Evolutionary conservation across 2,797 vertebrate genomes (phyloP).

Genomic region (Pseudotriccus pelzelni): DNA sequence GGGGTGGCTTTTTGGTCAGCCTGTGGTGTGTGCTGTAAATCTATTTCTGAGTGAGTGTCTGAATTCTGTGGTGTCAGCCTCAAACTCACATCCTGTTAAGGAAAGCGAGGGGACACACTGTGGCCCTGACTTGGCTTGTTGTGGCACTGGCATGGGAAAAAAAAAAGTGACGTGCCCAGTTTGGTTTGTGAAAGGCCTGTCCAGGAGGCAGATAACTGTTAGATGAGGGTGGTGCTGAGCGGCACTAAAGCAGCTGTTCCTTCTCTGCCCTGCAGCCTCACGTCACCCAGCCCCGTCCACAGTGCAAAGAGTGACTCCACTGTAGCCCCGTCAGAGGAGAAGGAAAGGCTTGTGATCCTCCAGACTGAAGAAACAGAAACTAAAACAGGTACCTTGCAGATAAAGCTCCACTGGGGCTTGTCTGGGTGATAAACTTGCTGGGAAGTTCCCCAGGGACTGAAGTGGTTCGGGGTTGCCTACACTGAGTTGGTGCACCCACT

Average conservation of each 20-base stretch:
- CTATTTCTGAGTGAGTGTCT: neutral
- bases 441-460: neutral
- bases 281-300: slow-evolving; percentile 86
- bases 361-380: slow-evolving; percentile 77
- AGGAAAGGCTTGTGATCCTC: slow-evolving; percentile 76
- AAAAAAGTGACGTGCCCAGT: neutral
- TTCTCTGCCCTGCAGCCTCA: slow-evolving; percentile 78
- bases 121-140: neutral
- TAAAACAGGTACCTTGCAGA: slow-evolving; percentile 70
- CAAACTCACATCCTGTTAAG: neutral
- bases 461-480: neutral
- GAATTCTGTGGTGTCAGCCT: neutral
- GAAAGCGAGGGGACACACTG: neutral
- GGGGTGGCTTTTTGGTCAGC: neutral
- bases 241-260: neutral
- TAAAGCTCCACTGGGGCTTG: neutral
- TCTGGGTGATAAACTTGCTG: neutral
- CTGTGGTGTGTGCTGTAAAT: neutral
- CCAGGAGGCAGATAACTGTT: neutral
- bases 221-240: neutral
- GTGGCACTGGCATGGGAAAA: no score
- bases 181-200: neutral
- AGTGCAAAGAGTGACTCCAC: slow-evolving; percentile 82
- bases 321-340: slow-evolving; percentile 79
- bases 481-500: neutral